Percentiles rank a stretch among this genome's conserved stretches.
phyloP scores from a whole-genome alignment of 2,113 vertebrate species.

The Hucho hucho region DNA sequence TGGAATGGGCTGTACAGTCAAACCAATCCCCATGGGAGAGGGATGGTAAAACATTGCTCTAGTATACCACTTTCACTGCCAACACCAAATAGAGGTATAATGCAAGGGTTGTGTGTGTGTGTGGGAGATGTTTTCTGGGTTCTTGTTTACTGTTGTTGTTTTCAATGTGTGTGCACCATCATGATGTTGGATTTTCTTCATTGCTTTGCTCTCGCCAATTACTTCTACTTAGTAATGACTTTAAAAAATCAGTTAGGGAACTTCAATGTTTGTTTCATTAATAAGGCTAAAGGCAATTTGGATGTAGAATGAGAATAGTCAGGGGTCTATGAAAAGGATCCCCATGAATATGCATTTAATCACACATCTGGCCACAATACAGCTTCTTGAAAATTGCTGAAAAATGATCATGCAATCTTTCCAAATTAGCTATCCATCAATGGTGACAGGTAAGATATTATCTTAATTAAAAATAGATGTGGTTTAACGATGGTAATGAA shows the following conservation, averaged over 20 bases:
- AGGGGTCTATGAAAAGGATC: slow-evolving; percentile 12
- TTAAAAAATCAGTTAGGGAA: not conserved
- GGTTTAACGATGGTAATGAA: slow-evolving; percentile 12
- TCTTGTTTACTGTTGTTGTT: not conserved
- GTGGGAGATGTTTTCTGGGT: not conserved
- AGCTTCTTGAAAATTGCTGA: slow-evolving; percentile 22
- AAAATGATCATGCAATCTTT: slow-evolving; percentile 29
- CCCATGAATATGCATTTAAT: slow-evolving; percentile 29
- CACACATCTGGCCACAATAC: slow-evolving; percentile 27
- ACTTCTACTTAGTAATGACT: not conserved
- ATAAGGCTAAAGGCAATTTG: not conserved
- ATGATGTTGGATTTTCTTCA: not conserved
- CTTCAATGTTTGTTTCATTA: slow-evolving; percentile 4
- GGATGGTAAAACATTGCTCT: slow-evolving; percentile 2
- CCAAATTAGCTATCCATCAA: slow-evolving; percentile 40
- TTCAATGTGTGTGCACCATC: not conserved
- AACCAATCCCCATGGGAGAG: not conserved
- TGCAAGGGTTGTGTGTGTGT: not conserved
- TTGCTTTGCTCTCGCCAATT: not conserved
- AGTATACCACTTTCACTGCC: not conserved
- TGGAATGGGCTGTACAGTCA: not conserved
- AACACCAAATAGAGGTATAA: not conserved
- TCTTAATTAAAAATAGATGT: slow-evolving; percentile 28
- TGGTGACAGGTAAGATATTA: slow-evolving; percentile 27
- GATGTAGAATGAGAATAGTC: slow-evolving; percentile 1